Conservation (phyloP, 2,113 vertebrate species). For the Galeopterus variegatus region DNA sequence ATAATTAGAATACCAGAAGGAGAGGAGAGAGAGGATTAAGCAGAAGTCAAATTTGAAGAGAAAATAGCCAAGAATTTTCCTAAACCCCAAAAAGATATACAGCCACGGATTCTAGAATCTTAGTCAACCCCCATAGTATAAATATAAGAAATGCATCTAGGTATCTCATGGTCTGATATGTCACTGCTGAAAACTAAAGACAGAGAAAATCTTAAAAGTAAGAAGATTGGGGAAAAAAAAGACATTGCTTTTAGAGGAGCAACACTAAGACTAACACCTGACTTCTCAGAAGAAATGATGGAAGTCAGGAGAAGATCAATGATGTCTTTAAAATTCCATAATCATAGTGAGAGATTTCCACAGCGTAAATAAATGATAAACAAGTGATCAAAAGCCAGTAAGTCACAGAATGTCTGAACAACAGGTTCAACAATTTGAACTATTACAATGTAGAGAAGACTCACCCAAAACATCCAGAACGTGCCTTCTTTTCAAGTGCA, state of each 20-base stretch:
- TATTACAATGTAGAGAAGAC: background rate
- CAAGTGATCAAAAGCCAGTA: background rate
- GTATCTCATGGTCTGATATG: background rate
- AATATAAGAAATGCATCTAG: background rate
- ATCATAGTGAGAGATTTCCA: background rate
- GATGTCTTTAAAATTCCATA: background rate
- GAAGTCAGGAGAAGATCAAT: background rate
- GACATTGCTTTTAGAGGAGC: background rate
- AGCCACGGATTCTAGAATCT: background rate
- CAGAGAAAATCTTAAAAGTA: background rate
- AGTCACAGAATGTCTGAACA: background rate
- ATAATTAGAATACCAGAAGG: background rate
- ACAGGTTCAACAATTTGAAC: background rate
- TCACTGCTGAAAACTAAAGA: background rate
- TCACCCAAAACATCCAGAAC: background rate
- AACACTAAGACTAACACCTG: background rate
- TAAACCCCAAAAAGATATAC: background rate
- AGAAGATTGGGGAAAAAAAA: background rate
- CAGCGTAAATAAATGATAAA: background rate
- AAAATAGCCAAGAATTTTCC: background rate
- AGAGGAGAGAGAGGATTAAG: background rate
- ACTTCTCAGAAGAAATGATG: constrained; percentile 13
- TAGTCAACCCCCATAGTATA: background rate
- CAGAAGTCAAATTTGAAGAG: background rate
- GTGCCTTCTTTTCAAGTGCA: background rate